Percentiles rank a stretch among this genome's conserved stretches.
phyloP scores from a whole-genome alignment of 2,888 invertebrate species.

The Sepiola atlantica region DNA sequence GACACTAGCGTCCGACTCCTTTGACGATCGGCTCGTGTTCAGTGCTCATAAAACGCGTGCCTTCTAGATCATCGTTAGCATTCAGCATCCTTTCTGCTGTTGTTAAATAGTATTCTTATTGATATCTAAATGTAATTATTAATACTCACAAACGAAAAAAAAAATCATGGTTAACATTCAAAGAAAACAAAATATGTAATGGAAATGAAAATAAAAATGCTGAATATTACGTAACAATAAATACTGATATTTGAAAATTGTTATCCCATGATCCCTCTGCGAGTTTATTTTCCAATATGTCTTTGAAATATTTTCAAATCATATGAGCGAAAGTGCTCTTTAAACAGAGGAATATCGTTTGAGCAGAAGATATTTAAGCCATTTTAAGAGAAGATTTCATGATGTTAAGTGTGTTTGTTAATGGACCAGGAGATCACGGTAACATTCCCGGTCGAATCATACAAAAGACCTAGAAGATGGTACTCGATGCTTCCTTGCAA shows the following conservation, averaged over 20 bases:
- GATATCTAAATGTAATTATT: background rate
- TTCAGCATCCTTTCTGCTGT: no score
- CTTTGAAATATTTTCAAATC: no score
- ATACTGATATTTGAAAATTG: no score
- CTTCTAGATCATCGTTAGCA: background rate
- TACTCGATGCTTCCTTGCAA: no score
- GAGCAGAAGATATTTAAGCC: background rate
- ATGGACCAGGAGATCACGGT: no score
- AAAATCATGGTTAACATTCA: background rate
- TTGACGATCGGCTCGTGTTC: background rate
- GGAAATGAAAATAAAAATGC: background rate
- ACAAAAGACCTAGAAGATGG: no score
- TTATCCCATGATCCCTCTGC: no score
- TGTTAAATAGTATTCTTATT: background rate
- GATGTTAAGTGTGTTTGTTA: no score
- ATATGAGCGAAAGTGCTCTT: background rate
- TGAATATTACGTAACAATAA: no score
- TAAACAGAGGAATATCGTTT: background rate
- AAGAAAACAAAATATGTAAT: background rate
- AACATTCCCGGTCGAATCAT: no score
- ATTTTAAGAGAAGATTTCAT: no score
- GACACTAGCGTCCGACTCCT: background rate
- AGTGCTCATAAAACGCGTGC: background rate
- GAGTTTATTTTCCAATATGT: no score
- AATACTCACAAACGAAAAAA: background rate